Percentiles rank a stretch among this genome's conserved stretches.
phyloP scores from a whole-genome alignment of 2,888 invertebrate species.

The Plagodis dolabraria region DNA sequence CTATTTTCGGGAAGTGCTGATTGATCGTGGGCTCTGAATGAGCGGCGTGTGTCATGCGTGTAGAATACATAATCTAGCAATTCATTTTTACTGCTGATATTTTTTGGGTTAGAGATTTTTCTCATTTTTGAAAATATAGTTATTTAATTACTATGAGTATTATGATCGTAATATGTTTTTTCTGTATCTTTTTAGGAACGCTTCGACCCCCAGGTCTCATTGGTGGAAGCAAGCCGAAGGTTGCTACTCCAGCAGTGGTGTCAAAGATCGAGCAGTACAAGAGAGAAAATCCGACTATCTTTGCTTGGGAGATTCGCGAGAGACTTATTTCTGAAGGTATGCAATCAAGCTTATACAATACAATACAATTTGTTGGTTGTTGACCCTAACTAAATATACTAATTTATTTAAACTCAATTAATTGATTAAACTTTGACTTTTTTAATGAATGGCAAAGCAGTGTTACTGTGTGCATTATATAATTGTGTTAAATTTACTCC shows the following conservation, averaged over 20 bases:
- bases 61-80: constrained; percentile 13
- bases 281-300: constrained; percentile 98
- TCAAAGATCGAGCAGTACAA: constrained; percentile 99
- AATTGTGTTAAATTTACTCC: too few species aligned
- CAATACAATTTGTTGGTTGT: neutral
- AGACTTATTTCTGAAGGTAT: constrained; percentile 98
- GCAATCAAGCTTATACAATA: constrained; percentile 11
- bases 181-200: constrained; percentile 87
- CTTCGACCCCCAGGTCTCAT: constrained; percentile 95
- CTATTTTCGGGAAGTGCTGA: constrained; percentile 27
- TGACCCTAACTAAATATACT: neutral
- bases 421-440: too few species aligned
- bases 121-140: too few species aligned
- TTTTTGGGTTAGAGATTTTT: neutral
- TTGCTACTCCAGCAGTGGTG: constrained; percentile 98
- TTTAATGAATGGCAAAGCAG: too few species aligned
- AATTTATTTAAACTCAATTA: too few species aligned
- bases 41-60: constrained; percentile 10
- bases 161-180: constrained; percentile 4
- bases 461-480: too few species aligned
- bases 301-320: constrained; percentile 99
- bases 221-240: constrained; percentile 98
- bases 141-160: too few species aligned
- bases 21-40: constrained; percentile 20
- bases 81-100: constrained; percentile 1